These are phyloP conservation scores for Oscheius sp. DNA, from an alignment of 2,888 invertebrate genomes.

Conservation along the genomic window DNA sequence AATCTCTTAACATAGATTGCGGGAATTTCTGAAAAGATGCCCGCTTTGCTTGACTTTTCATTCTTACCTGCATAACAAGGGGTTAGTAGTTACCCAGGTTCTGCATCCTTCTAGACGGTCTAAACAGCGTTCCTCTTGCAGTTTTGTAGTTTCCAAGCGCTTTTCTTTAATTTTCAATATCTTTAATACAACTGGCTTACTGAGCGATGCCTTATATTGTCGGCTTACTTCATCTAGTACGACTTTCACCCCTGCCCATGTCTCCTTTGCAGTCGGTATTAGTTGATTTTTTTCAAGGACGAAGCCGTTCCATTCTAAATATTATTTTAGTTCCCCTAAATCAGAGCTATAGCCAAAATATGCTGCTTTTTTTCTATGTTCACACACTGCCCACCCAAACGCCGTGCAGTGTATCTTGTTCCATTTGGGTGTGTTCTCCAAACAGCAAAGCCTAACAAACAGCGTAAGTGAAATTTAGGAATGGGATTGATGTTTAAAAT, in stretches of 20 bases:
- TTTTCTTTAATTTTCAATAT: slow-evolving; percentile 32
- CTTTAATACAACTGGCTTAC: slow-evolving; percentile 21
- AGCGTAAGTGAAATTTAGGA: background rate
- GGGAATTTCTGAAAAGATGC: slow-evolving; percentile 34
- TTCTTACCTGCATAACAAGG: slow-evolving; percentile 45
- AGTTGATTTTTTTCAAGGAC: slow-evolving; percentile 62
- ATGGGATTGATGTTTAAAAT: background rate
- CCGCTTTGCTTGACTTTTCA: too few relatives aligned
- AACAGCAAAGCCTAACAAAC: too few relatives aligned
- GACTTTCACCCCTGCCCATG: slow-evolving; percentile 66
- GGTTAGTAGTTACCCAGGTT: slow-evolving; percentile 39
- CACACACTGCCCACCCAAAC: slow-evolving; percentile 19
- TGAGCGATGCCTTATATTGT: slow-evolving; percentile 35
- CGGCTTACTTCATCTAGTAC: slow-evolving; percentile 55
- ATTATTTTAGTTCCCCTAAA: background rate
- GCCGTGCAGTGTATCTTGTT: background rate
- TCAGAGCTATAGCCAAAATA: background rate
- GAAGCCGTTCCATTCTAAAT: slow-evolving; percentile 67
- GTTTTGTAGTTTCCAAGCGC: slow-evolving; percentile 34
- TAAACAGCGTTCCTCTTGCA: slow-evolving; percentile 38
- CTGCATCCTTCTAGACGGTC: slow-evolving; percentile 46
- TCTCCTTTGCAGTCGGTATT: slow-evolving; percentile 67
- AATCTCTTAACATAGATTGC: slow-evolving; percentile 61
- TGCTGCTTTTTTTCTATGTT: background rate
- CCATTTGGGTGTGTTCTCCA: slow-evolving; percentile 22